These are phyloP conservation scores for Drosophila miranda DNA, from an alignment of 1,140 invertebrate genomes.

Conservation along the genomic window DNA sequence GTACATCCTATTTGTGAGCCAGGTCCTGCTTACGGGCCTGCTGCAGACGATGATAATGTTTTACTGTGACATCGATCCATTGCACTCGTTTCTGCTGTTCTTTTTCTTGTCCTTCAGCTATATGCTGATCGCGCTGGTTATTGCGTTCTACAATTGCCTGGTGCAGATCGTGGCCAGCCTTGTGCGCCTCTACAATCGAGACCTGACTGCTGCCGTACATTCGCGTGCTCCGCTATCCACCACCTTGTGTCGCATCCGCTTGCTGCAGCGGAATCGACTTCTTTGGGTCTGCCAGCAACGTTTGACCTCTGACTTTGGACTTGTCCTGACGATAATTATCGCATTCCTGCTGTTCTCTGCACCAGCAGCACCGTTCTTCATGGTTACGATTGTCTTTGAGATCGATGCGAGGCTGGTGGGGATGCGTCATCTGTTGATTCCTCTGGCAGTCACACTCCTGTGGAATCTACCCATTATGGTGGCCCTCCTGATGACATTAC, in stretches of 20 bases:
- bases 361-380: slow-evolving; percentile 50
- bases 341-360: slow-evolving; percentile 38
- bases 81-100: slow-evolving; percentile 6
- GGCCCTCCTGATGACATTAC: slow-evolving; percentile 30
- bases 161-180: slow-evolving; percentile 36
- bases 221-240: background rate
- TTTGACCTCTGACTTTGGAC: slow-evolving; percentile 53
- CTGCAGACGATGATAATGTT: background rate
- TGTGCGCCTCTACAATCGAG: slow-evolving; percentile 41
- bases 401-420: slow-evolving; percentile 7
- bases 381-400: slow-evolving; percentile 50
- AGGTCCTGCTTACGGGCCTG: slow-evolving; percentile 1
- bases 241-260: slow-evolving; percentile 7
- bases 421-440: background rate
- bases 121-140: slow-evolving; percentile 42
- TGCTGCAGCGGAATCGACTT: slow-evolving; percentile 42
- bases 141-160: slow-evolving; percentile 47
- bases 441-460: slow-evolving; percentile 9
- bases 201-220: slow-evolving; percentile 2
- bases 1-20: slow-evolving; percentile 19
- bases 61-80: background rate
- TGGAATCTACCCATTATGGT: slow-evolving; percentile 53
- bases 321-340: slow-evolving; percentile 41
- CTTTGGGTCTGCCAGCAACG: slow-evolving; percentile 50
- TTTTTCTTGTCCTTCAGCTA: slow-evolving; percentile 29